Percentiles rank a stretch among this genome's conserved stretches.
Evolutionary conservation across 2,797 vertebrate genomes (phyloP).

Genomic region (Babyrousa celebensis): DNA sequence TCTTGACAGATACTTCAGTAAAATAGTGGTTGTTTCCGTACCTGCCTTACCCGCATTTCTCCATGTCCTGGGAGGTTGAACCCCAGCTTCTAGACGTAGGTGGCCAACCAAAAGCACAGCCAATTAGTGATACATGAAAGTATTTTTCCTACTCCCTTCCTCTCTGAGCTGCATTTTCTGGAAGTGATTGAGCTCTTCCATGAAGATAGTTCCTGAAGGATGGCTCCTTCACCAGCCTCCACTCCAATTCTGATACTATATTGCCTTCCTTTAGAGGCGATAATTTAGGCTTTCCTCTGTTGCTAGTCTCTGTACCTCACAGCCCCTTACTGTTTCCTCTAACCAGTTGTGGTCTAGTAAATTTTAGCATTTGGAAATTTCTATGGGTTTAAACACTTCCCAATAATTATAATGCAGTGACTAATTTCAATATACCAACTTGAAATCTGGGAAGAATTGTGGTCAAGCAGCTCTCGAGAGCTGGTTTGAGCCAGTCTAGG

Average conservation of each 20-base stretch:
- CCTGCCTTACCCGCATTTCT: not conserved
- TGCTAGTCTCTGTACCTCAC: not conserved
- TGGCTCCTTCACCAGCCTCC: not conserved
- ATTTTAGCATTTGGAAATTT: not conserved
- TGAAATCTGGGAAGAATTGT: not conserved
- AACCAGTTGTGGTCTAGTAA: not conserved
- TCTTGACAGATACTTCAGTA: conserved; percentile 1
- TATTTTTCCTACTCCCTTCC: not conserved
- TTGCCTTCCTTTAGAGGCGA: not conserved
- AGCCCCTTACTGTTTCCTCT: not conserved
- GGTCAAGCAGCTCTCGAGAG: not conserved
- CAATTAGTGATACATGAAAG: not conserved
- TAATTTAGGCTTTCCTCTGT: not conserved
- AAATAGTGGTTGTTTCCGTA: not conserved
- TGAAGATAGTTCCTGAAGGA: not conserved
- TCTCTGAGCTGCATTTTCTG: not conserved
- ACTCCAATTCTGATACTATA: not conserved
- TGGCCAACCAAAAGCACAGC: not conserved
- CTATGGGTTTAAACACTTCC: not conserved
- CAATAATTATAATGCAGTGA: not conserved
- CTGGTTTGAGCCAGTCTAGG: not conserved
- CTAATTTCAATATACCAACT: not conserved
- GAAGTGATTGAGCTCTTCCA: not conserved
- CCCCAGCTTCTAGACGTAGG: not conserved
- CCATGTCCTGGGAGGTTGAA: not conserved